Base-by-base conservation (phyloP, 2,797 vertebrate genomes). In the Sebastiscus tertius region DNA sequence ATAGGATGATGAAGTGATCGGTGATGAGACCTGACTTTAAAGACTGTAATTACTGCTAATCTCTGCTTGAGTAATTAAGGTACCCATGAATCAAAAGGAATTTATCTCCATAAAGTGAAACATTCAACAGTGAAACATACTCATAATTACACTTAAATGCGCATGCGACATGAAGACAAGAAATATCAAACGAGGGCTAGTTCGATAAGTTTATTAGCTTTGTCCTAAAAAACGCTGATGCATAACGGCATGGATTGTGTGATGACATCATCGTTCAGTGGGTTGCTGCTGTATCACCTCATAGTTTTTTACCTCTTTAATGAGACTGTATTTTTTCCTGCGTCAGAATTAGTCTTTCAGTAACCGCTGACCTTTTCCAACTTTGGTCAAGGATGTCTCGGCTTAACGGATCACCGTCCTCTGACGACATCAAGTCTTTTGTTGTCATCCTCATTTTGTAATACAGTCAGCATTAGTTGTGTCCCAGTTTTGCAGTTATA, bases 401-500 rank as follows among this genome's bases (percentile, higher is more conserved):
- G 59, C 70, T 75, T 56, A 81, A 77, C 42, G 2, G 39, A 58
- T 83, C 66, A 27, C 49, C 68, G 27, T 81, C 67, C 29, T 82
- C 75, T 60, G 66, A 86, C 79, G 78, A 79, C 81, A 70, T 89
- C 77, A 65, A 78, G 79, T 60, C 71, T 79, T 81, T 81, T 63
- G 75, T 84, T 86, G 85, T 88, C 80, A 34, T 79, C 79, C 87
- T 81, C 52, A 33, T 83, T 88, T 83, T 84, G 83, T 77, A 89
- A 81, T 79, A 74, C 71, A 85, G 87, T 92, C 87, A 85, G 90
- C 80, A 80, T 89, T 84, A 79, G 79, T 87, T 63, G 81, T 65
- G 88, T 91, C 89, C 89, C 87, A 89, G 77, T 91, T 93, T 77
- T 80, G 77, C 79, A 24, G 76, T 93, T 92, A 93, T 84, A 82